Conservation (phyloP, 2,113 vertebrate species). For the Gavia stellata region DNA sequence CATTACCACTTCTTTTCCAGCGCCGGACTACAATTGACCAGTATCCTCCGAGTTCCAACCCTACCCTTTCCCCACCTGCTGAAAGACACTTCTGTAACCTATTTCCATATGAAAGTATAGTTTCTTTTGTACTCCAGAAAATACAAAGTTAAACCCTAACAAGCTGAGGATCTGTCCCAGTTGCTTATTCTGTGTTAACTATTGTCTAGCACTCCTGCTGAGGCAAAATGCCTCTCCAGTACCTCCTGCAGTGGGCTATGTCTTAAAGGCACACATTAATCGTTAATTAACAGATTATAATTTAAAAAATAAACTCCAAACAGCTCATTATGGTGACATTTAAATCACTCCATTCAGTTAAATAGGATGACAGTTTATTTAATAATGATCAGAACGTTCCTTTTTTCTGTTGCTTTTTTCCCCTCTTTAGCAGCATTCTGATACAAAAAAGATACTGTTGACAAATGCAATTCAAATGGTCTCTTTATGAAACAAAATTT, state of each 20-base stretch:
- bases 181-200: conserved; percentile 29
- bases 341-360: conserved; percentile 19
- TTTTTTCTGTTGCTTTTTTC: neutral
- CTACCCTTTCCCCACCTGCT: neutral
- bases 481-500: conserved; percentile 37
- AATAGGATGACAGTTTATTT: conserved; percentile 15
- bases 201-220: conserved; percentile 30
- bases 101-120: conserved; percentile 7
- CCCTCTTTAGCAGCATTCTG: neutral
- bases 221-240: neutral
- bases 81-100: neutral
- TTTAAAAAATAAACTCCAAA: conserved; percentile 48
- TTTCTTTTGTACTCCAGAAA: conserved; percentile 17
- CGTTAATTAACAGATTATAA: conserved; percentile 55
- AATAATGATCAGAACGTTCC: conserved; percentile 8
- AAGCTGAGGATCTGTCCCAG: neutral
- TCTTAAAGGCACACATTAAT: conserved; percentile 51
- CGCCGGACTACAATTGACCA: neutral
- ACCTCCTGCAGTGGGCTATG: conserved; percentile 37
- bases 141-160: conserved; percentile 13
- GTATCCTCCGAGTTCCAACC: neutral
- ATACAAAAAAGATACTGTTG: neutral
- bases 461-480: neutral
- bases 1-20: neutral
- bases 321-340: conserved; percentile 40